A percentile compares a stretch with the other conserved stretches of the same genome.
Conservation (phyloP, 1,140 invertebrate species). For the Cotesia chilonis region DNA sequence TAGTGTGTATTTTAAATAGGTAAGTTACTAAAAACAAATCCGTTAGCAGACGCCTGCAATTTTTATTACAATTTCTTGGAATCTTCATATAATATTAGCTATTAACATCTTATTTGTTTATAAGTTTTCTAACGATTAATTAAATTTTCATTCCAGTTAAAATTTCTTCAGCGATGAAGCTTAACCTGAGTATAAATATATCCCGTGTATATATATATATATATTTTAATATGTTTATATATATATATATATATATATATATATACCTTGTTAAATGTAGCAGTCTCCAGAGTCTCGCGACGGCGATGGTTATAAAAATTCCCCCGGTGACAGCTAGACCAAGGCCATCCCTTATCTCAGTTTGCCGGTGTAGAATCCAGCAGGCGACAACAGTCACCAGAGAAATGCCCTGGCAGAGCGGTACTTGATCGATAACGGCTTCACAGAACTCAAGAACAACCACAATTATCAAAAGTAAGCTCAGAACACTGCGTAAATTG, state of each 20-base stretch:
- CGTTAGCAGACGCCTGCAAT: no score
- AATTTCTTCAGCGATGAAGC: no score
- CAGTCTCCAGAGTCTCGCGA: slow-evolving; percentile 47
- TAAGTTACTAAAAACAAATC: no score
- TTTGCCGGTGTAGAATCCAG: slow-evolving; percentile 50
- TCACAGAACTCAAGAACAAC: slow-evolving; percentile 48
- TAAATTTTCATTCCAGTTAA: no score
- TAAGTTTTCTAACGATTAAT: no score
- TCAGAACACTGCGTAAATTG: slow-evolving; percentile 43
- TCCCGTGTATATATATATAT: no score
- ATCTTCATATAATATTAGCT: no score
- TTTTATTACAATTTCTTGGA: no score
- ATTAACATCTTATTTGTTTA: no score
- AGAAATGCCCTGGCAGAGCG: slow-evolving; percentile 40
- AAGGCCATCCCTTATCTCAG: slow-evolving; percentile 45
- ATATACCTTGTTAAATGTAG: slow-evolving; percentile 43
- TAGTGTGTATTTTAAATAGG: no score
- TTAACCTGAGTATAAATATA: no score
- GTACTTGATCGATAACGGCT: slow-evolving; percentile 42
- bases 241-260: background rate
- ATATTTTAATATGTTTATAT: background rate
- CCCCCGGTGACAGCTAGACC: slow-evolving; percentile 43
- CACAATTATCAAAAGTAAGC: slow-evolving; percentile 39
- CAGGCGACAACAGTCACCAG: slow-evolving; percentile 43
- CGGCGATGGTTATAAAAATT: slow-evolving; percentile 45